A percentile compares a stretch with the other conserved stretches of the same genome.
These are phyloP conservation scores for Campylomormyrus numenius DNA, from an alignment of 2,113 vertebrate genomes.

Conservation along the genomic window DNA sequence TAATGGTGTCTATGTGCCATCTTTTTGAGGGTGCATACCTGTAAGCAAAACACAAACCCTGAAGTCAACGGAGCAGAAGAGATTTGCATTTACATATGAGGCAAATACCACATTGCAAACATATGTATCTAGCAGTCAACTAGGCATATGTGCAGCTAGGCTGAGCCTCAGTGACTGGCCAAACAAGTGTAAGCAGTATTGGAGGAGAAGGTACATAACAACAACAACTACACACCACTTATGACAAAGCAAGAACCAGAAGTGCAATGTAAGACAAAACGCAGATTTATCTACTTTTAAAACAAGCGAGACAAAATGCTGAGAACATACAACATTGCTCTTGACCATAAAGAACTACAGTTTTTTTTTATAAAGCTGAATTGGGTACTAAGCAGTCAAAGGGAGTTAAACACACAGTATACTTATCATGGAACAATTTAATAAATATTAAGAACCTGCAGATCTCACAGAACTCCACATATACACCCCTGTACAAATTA, in stretches of 20 bases:
- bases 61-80: background rate
- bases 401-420: background rate
- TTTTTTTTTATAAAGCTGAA: background rate
- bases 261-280: background rate
- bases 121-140: background rate
- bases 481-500: background rate
- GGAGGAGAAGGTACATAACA: background rate
- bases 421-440: background rate
- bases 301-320: background rate
- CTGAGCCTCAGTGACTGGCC: background rate
- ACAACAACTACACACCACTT: background rate
- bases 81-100: background rate
- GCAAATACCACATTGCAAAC: background rate
- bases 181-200: background rate
- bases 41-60: conserved; percentile 34
- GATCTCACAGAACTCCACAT: background rate
- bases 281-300: background rate
- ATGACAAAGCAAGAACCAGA: background rate
- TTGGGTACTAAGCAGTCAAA: background rate
- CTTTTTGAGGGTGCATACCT: conserved; percentile 97
- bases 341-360: background rate
- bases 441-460: background rate
- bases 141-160: background rate
- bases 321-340: background rate
- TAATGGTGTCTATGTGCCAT: conserved; percentile 99